Evolutionary conservation across 2,888 invertebrate genomes (phyloP).

Genomic region (Cosmopolites sordidus): DNA sequence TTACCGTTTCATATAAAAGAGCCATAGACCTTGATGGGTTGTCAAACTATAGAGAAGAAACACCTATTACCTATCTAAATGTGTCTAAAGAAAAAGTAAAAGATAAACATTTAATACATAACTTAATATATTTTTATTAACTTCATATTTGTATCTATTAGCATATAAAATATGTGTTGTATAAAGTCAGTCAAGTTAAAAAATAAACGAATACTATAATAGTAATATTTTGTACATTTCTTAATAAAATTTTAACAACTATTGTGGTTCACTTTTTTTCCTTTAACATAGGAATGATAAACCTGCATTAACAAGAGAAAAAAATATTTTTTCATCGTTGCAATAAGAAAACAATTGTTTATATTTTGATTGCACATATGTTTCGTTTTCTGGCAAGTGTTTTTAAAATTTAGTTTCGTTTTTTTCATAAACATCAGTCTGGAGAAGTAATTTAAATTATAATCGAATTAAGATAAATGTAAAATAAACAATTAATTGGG

Average conservation of each 20-base stretch:
- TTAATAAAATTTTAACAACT: not conserved
- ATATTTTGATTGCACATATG: not conserved
- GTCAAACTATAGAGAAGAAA: too few relatives aligned
- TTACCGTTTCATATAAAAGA: too few relatives aligned
- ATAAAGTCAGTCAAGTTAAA: not conserved
- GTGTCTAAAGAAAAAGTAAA: too few relatives aligned
- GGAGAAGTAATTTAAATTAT: not conserved
- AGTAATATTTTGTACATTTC: not conserved
- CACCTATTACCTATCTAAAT: too few relatives aligned
- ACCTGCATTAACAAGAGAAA: too few relatives aligned
- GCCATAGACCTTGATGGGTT: too few relatives aligned
- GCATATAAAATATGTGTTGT: not conserved
- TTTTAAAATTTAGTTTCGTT: not conserved
- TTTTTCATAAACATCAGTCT: not conserved
- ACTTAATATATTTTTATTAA: slow-evolving; percentile 1
- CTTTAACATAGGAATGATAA: too few relatives aligned
- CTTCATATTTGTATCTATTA: not conserved
- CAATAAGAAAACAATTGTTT: not conserved
- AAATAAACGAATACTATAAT: not conserved
- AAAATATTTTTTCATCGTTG: too few relatives aligned
- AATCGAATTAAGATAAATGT: too few relatives aligned
- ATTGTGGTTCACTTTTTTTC: too few relatives aligned
- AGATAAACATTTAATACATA: too few relatives aligned
- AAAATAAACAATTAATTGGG: too few relatives aligned
- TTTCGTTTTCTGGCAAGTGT: not conserved